Conservation (phyloP, 2,797 vertebrate genomes). For the Natrix natrix region DNA sequence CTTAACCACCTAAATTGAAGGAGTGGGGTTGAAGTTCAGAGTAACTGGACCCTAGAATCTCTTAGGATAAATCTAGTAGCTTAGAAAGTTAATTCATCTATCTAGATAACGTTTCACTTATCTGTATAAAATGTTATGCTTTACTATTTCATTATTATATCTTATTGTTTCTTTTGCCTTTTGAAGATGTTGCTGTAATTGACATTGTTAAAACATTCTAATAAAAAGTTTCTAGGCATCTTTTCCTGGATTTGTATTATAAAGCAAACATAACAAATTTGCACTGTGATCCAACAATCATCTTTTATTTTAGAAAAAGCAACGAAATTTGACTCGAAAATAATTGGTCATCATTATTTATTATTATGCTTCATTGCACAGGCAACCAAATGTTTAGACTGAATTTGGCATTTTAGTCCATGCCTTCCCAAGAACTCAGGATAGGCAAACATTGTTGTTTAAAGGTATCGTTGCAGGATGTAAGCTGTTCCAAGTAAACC, state of each 20-base stretch:
- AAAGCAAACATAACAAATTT: not conserved
- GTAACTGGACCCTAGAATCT: not conserved
- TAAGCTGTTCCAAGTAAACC: not conserved
- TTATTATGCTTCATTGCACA: not conserved
- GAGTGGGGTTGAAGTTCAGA: not conserved
- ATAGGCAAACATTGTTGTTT: not conserved
- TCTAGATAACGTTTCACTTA: slow-evolving; percentile 21
- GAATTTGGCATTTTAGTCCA: not conserved
- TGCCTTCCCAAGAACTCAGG: not conserved
- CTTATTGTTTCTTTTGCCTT: not conserved
- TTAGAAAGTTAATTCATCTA: slow-evolving; percentile 3
- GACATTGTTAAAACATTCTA: not conserved
- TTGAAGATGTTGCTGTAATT: not conserved
- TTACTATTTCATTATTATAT: not conserved
- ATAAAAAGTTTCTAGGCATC: not conserved
- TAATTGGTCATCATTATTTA: not conserved
- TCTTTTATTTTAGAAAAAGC: not conserved
- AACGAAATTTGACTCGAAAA: not conserved
- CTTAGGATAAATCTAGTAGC: not conserved
- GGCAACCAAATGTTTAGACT: not conserved
- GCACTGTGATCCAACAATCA: not conserved
- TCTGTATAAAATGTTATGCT: not conserved
- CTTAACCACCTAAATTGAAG: not conserved
- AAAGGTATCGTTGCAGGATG: not conserved
- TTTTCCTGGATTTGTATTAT: not conserved